phyloP scores from a whole-genome alignment of 2,888 invertebrate genomes.

The Synergus itoensis region DNA sequence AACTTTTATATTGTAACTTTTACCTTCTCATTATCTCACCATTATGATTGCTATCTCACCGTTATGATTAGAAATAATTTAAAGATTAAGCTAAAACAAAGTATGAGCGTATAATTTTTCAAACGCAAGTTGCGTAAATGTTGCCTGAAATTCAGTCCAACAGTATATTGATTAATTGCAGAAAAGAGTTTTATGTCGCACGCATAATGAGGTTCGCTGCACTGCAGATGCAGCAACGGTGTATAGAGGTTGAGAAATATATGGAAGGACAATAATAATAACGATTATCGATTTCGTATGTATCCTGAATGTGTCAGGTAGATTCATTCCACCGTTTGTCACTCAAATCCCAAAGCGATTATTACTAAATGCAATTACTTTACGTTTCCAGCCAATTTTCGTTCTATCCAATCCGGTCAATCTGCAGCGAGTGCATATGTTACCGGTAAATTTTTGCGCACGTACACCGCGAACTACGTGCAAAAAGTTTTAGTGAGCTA shows the following conservation, averaged over 20 bases:
- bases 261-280: conserved; percentile 40
- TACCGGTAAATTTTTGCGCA: conserved; percentile 22
- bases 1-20: too few species aligned
- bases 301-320: conserved; percentile 32
- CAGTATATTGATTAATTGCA: conserved; percentile 1
- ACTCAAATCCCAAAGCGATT: conserved; percentile 42
- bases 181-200: background rate
- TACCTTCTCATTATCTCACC: too few species aligned
- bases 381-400: conserved; percentile 38
- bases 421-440: conserved; percentile 4
- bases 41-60: too few species aligned
- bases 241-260: conserved; percentile 35
- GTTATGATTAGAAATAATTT: too few species aligned
- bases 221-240: background rate
- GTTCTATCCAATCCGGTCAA: conserved; percentile 26
- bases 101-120: background rate
- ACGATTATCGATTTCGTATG: conserved; percentile 40
- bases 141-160: background rate
- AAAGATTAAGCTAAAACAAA: background rate
- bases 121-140: background rate
- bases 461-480: conserved; percentile 32
- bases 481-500: conserved; percentile 39
- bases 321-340: conserved; percentile 36
- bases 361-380: conserved; percentile 41
- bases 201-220: conserved; percentile 24